Percentiles rank a stretch among this genome's conserved stretches.
phyloP scores from a whole-genome alignment of 2,888 invertebrate species.

The Nysson spinosus region DNA sequence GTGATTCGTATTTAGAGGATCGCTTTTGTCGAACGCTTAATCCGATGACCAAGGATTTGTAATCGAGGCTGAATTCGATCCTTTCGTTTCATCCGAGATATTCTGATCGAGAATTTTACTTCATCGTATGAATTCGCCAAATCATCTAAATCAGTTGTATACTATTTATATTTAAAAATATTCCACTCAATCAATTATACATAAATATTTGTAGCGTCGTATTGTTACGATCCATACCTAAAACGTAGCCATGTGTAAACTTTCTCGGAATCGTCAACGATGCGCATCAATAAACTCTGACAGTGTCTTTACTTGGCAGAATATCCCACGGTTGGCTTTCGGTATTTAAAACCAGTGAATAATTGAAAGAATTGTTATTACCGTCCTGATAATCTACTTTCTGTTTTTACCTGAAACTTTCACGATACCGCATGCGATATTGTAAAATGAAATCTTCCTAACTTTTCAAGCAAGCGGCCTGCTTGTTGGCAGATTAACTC shows the following conservation, averaged over 20 bases:
- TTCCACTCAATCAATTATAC: too few species aligned
- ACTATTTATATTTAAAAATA: too few species aligned
- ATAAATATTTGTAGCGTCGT: too few species aligned
- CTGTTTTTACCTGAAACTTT: background rate
- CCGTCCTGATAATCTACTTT: background rate
- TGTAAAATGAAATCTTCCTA: constrained; percentile 20
- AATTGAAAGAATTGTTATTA: background rate
- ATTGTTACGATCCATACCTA: too few species aligned
- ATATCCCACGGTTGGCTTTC: background rate
- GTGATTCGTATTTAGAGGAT: background rate
- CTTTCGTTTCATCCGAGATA: too few species aligned
- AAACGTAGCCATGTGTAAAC: too few species aligned
- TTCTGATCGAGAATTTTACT: too few species aligned
- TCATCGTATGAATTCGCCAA: too few species aligned
- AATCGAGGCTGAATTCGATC: constrained; percentile 9
- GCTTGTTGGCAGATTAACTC: too few species aligned
- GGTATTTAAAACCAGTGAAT: too few species aligned
- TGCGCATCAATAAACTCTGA: background rate
- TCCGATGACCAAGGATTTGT: constrained; percentile 7
- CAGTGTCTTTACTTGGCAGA: background rate
- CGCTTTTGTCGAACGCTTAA: background rate
- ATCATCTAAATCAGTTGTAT: too few species aligned
- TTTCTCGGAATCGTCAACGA: background rate
- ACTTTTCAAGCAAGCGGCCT: constrained; percentile 24
- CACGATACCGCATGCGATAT: background rate